Base-by-base conservation (phyloP, 2,888 invertebrate species). In the Metacarcinus magister region DNA sequence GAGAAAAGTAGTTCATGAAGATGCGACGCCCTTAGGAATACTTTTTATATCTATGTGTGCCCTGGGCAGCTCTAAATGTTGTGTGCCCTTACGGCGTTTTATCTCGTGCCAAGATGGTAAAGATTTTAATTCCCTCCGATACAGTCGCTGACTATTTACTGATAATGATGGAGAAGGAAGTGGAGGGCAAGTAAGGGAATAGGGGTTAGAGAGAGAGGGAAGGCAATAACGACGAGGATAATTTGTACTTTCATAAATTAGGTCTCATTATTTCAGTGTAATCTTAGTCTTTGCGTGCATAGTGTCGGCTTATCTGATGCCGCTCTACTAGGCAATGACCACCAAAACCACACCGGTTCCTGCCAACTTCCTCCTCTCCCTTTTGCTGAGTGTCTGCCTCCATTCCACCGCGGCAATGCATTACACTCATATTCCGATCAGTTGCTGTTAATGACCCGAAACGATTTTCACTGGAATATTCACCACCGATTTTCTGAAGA, bases 231-330 rank as follows among this genome's bases (percentile, higher is more conserved):
- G 32, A 39, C 19, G 39, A 87, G 39, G 87, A 39, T 87, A 87
- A 87, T 87, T 87, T 32, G 87, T 87, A 87, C 87, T 39, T 87
- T 87, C 87, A 32, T 32, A 87, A 87, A 87, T 87, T 87, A 87
- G 87, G 13, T 39, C n/a, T 13, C 87, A 87, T 87, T 87, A 39
- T 39, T 87, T 39, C 39, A 87, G 87, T 8, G 28, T 87, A 39
- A 87, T 39, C 16, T 4, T 39, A 39, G 87, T 19, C 87, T 87
- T 87, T 39, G 87, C 87, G 39, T 87, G 39, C 87, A 32, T 19
- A 19, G 87, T 87, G 87, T 87, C 39, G 87, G 87, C 87, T 87
- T 39, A 87, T 39, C 87, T 32, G 39, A 39, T 87, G 39, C 87
- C 87, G 1, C 28, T 13, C 87, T 16, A 13, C 32, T 10, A 87